Conservation (phyloP, 2,797 vertebrate species). For the Enteromius argenteus region DNA sequence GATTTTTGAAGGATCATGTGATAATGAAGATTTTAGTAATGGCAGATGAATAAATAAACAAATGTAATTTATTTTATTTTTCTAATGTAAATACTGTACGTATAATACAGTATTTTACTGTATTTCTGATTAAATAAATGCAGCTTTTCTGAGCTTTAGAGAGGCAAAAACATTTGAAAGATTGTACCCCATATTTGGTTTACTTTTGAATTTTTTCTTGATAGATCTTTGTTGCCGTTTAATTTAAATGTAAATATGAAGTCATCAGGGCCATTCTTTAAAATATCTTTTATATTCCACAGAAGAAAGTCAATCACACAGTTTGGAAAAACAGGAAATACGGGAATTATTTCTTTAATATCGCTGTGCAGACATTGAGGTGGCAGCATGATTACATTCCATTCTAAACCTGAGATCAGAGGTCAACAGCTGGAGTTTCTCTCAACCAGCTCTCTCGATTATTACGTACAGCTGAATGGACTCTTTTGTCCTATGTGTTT, state of each 20-base stretch:
- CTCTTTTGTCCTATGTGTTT: constrained; percentile 14
- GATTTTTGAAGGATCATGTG: neutral
- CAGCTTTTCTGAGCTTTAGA: no score
- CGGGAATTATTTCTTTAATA: neutral
- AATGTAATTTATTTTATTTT: no score
- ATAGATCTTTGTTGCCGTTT: neutral
- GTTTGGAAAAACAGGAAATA: neutral
- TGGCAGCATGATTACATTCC: constrained; percentile 16
- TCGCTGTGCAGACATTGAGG: neutral
- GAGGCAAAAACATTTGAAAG: no score
- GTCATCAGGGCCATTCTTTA: neutral
- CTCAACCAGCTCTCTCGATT: constrained; percentile 51
- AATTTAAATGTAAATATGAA: neutral
- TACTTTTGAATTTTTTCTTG: neutral
- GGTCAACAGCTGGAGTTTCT: constrained; percentile 53
- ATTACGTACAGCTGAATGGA: neutral
- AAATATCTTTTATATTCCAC: neutral
- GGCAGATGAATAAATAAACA: no score
- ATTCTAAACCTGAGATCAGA: constrained; percentile 33
- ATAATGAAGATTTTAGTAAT: neutral
- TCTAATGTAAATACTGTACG: no score
- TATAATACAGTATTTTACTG: no score
- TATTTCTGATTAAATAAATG: no score
- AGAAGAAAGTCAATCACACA: neutral
- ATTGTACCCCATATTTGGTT: no score